A percentile compares a stretch with the other conserved stretches of the same genome.
phyloP scores from a whole-genome alignment of 1,140 invertebrate species.

The Rhagoletis zephyria region DNA sequence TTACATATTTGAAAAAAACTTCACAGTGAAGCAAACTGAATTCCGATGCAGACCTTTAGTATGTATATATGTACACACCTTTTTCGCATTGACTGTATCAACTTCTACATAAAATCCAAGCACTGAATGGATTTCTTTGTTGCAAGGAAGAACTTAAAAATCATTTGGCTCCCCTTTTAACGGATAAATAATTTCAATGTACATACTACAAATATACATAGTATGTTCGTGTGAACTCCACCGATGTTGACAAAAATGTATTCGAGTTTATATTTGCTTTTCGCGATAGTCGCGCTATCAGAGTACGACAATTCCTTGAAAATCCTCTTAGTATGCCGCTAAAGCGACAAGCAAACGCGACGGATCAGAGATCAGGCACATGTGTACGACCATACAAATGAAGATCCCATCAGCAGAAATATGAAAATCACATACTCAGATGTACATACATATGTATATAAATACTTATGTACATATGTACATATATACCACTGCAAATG shows the following conservation, averaged over 20 bases:
- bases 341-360: constrained; percentile 1
- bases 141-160: neutral
- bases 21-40: too few relatives aligned
- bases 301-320: constrained; percentile 13
- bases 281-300: constrained; percentile 6
- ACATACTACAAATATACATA: neutral
- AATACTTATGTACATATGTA: neutral
- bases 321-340: neutral
- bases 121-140: neutral
- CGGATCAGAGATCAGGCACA: constrained; percentile 32
- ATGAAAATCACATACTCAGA: constrained; percentile 12
- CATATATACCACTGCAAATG: neutral
- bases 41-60: too few relatives aligned
- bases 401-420: neutral
- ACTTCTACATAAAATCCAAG: neutral
- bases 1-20: too few relatives aligned
- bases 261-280: neutral
- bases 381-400: neutral
- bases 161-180: neutral
- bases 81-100: neutral
- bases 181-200: too few relatives aligned
- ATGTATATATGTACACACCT: neutral
- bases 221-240: neutral
- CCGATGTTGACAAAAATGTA: too few relatives aligned
- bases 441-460: neutral